These are phyloP conservation scores for Sitophilus oryzae DNA, from an alignment of 1,140 invertebrate species.

Conservation along the genomic window DNA sequence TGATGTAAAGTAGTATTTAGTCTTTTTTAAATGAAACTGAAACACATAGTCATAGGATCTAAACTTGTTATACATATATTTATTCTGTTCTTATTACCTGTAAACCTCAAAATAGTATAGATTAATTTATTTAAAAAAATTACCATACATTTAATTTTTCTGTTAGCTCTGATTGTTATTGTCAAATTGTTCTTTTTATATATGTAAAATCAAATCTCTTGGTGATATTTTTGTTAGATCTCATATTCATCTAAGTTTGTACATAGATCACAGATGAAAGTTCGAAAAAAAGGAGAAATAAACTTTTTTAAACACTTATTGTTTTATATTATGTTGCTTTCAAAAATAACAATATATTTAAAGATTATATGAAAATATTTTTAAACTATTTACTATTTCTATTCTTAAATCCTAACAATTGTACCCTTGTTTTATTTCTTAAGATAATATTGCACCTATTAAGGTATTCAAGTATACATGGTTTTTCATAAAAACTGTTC, in stretches of 20 bases:
- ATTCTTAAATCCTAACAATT: too few species aligned
- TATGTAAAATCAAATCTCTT: slow-evolving; percentile 19
- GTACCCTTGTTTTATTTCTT: too few species aligned
- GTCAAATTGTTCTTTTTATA: slow-evolving; percentile 8
- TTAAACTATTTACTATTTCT: neutral
- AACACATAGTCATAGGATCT: too few species aligned
- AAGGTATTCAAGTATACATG: too few species aligned
- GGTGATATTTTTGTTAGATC: slow-evolving; percentile 27
- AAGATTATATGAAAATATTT: neutral
- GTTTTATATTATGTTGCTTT: neutral
- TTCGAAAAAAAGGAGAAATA: neutral
- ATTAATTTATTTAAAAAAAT: too few species aligned
- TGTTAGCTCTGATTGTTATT: neutral
- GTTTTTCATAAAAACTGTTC: too few species aligned
- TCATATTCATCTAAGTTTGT: slow-evolving; percentile 27
- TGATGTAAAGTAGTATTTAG: too few species aligned
- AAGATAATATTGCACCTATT: neutral
- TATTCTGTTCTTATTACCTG: too few species aligned
- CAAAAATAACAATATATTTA: neutral
- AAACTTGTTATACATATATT: too few species aligned
- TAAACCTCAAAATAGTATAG: too few species aligned
- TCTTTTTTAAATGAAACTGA: too few species aligned
- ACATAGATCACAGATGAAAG: slow-evolving; percentile 11
- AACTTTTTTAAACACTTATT: neutral
- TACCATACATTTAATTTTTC: too few species aligned